Conservation (phyloP, 1,140 invertebrate genomes). For the Microvelia longipes region DNA sequence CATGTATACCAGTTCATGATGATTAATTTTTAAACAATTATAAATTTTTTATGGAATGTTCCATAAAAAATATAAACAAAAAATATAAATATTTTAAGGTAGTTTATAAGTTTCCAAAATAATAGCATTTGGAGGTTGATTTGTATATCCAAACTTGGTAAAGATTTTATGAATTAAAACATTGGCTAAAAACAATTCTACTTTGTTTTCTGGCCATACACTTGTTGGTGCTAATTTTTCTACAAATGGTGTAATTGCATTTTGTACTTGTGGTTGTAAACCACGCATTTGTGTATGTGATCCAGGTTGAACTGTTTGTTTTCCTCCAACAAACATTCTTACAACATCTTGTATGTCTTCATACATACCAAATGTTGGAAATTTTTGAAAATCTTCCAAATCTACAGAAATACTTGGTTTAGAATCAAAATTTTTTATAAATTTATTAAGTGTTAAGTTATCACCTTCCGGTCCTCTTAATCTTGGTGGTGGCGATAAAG, state of each 20-base stretch:
- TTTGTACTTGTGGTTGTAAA: background rate
- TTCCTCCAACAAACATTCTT: background rate
- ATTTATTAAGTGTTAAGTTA: background rate
- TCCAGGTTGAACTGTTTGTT: background rate
- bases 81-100: background rate
- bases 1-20: background rate
- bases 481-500: background rate
- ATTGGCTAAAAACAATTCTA: background rate
- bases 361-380: background rate
- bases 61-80: background rate
- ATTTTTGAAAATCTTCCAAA: background rate
- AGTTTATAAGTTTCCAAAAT: background rate
- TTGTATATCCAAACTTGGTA: background rate
- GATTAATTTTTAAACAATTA: background rate
- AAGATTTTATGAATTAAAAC: background rate
- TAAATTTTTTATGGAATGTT: background rate
- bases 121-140: background rate
- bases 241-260: background rate
- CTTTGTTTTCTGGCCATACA: background rate
- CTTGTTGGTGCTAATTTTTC: background rate
- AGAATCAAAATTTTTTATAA: background rate
- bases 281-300: background rate
- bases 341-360: background rate
- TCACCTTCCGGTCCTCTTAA: background rate
- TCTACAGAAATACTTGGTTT: background rate